Conservation (phyloP, 2,888 invertebrate species). For the Craniophora ligustri region DNA sequence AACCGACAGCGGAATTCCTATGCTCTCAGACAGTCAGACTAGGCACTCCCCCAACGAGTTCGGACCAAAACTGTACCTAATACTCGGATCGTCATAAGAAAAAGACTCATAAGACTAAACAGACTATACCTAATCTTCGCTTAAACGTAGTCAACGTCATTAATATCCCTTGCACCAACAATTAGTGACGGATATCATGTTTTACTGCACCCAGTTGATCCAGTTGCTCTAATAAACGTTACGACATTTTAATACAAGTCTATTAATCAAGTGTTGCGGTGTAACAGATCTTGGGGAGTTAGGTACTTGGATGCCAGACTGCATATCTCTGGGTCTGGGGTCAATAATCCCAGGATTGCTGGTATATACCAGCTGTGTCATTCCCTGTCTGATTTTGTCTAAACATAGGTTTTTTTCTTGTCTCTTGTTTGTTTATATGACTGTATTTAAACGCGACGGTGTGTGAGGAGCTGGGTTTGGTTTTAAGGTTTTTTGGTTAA, state of each 20-base stretch:
- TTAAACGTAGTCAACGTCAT: constrained; percentile 24
- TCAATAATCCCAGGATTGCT: constrained; percentile 1
- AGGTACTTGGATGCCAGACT: neutral
- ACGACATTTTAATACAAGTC: constrained; percentile 47
- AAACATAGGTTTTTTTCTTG: no score
- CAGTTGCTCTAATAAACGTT: constrained; percentile 40
- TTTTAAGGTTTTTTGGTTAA: no score
- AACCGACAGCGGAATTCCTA: no score
- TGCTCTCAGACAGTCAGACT: no score
- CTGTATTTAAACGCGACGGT: no score
- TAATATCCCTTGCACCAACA: constrained; percentile 44
- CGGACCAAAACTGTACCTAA: no score
- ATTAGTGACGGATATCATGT: constrained; percentile 51
- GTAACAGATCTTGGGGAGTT: constrained; percentile 28
- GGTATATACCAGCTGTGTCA: neutral
- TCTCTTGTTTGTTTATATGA: neutral
- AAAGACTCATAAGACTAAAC: no score
- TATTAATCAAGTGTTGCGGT: constrained; percentile 35
- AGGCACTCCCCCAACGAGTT: no score
- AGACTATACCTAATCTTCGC: no score
- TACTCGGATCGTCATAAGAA: no score
- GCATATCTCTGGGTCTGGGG: constrained; percentile 4
- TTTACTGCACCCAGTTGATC: constrained; percentile 35
- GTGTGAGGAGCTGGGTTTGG: no score
- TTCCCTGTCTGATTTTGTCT: neutral